Percentiles rank a stretch among this genome's conserved stretches.
These are phyloP conservation scores for Stictonetta naevosa DNA, from an alignment of 2,113 vertebrate species.

Conservation along the genomic window DNA sequence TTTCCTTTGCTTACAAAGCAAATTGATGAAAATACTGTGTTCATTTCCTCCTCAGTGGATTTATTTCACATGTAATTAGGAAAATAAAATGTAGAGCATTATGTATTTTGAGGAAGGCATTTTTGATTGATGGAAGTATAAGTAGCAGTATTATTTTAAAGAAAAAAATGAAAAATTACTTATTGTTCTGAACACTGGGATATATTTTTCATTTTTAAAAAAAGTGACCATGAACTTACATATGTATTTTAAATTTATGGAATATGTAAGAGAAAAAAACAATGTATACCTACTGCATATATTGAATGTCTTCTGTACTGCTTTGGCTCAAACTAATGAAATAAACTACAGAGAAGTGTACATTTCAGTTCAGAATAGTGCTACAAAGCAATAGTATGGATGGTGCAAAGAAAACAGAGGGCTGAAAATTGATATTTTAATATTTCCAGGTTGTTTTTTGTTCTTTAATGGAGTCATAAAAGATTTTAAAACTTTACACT, in stretches of 20 bases:
- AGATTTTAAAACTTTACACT: not conserved
- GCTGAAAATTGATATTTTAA: accelerated
- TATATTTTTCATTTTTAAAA: not conserved
- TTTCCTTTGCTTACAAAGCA: not conserved
- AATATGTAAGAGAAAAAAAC: not conserved
- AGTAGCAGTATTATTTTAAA: not conserved
- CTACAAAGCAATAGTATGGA: not conserved
- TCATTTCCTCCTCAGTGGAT: not conserved
- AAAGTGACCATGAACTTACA: not conserved
- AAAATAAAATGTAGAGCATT: not conserved
- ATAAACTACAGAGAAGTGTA: not conserved
- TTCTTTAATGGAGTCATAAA: not conserved
- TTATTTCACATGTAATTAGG: not conserved
- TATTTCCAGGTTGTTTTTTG: accelerated
- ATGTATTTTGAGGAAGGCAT: not conserved
- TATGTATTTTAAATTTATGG: not conserved
- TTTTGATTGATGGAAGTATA: not conserved
- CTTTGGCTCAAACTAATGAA: not conserved
- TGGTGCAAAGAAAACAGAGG: not conserved
- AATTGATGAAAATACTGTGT: not conserved
- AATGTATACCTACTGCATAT: not conserved
- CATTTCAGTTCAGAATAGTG: not conserved
- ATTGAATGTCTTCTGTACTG: not conserved
- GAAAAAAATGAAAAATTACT: not conserved
- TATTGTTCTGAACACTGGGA: not conserved